phyloP scores from a whole-genome alignment of 2,797 vertebrate species.

The Eulemur rubriventer region DNA sequence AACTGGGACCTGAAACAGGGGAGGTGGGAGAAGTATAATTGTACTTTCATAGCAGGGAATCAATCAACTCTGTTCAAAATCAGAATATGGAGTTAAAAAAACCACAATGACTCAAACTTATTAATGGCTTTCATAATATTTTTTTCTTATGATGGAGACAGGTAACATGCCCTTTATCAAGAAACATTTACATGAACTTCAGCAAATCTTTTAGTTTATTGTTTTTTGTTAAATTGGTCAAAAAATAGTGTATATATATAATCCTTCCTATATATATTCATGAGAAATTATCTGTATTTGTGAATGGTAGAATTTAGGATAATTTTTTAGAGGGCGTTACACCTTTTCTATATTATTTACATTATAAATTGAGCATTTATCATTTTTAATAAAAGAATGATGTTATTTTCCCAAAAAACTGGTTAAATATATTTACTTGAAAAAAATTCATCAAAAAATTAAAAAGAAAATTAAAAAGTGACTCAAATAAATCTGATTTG shows the following conservation, averaged over 20 bases:
- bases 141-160: slow-evolving; percentile 9
- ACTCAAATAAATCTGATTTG: background rate
- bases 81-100: background rate
- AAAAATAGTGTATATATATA: background rate
- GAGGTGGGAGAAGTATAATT: background rate
- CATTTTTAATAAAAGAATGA: background rate
- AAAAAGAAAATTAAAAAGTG: background rate
- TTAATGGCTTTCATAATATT: background rate
- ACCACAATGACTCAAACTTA: background rate
- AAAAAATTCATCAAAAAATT: background rate
- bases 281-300: background rate
- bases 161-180: background rate
- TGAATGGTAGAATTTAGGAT: background rate
- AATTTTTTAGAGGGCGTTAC: background rate
- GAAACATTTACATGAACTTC: background rate
- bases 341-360: background rate
- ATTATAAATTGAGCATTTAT: background rate
- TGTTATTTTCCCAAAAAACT: background rate
- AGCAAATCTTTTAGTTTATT: background rate
- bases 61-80: background rate
- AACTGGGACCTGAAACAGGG: background rate
- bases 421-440: background rate
- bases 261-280: background rate
- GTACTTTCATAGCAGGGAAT: background rate
- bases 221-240: background rate